Base-by-base conservation (phyloP, 2,888 invertebrate genomes). In the Lasioglossum pauxillum region DNA sequence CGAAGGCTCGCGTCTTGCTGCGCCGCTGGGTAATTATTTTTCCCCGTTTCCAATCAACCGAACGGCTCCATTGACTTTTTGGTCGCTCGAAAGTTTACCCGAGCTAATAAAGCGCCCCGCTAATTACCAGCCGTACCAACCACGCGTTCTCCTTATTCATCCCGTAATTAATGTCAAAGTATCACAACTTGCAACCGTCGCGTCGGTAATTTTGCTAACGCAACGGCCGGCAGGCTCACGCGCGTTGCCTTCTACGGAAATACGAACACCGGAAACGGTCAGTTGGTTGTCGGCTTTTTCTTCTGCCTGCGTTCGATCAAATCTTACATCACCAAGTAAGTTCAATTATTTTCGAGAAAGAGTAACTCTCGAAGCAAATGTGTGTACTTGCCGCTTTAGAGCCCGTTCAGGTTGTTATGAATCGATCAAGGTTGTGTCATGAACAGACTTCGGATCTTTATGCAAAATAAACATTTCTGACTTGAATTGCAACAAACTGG, bases 91-190 rank as follows among this genome's bases (percentile, higher is more conserved):
- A 44, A 53, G 35, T 72, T 74, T n/a, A 16, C 73, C 23, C 72
- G 27, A 2, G 16, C 73, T 44, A 16, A 35, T 27, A 73, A 71
- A 41, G n/a, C 12, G 27, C 69, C 12, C 4, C 69, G 31, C 41
- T 71, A 78, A 82, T 82, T 71, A 69, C 49, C 41, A 57, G 19
- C n/a, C 23, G 3, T 53, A 73, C 16, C 69, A 44, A 14, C 44
- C n/a, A 72, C 71, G 35, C 31, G 27, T 67, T 49, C 35, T 0
- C 57, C 23, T 53, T 49, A 67, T 49, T 73, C 82, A 10, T 53
- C 53, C 31, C 31, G 44, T 53, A 79, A 85, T 80, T 83, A 76
- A 76, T 60, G 41, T 80, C 76, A 16, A 35, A 60, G 57, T 75
- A 73, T 77, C 85, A n/a, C 23, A 31, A 69, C 35, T 77, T 78